These are phyloP conservation scores for Myotis pilosus DNA, from an alignment of 2,797 vertebrate species.

Conservation along the genomic window DNA sequence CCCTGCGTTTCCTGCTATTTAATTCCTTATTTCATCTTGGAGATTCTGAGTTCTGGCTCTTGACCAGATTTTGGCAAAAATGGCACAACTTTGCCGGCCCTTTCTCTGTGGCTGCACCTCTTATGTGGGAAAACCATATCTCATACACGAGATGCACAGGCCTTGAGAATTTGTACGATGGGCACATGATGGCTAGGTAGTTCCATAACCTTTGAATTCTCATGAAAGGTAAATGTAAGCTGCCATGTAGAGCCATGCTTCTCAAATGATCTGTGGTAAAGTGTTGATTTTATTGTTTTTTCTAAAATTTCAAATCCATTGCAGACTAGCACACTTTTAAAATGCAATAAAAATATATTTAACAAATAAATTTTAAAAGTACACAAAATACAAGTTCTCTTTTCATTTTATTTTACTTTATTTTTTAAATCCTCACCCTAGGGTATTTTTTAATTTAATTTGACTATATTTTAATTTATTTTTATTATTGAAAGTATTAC, in stretches of 20 bases:
- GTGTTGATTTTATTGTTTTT: neutral
- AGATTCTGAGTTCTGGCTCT: neutral
- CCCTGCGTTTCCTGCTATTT: neutral
- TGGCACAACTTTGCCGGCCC: neutral
- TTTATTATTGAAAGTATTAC: too few relatives aligned
- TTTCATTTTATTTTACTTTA: too few relatives aligned
- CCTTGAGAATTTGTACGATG: neutral
- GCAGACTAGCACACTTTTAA: neutral
- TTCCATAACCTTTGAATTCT: neutral
- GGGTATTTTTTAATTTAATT: too few relatives aligned
- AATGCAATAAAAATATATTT: neutral
- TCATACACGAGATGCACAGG: neutral
- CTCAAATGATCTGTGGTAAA: neutral
- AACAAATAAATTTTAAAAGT: neutral
- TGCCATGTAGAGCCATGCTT: neutral
- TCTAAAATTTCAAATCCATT: neutral
- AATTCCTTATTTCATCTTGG: neutral
- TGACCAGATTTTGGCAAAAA: neutral
- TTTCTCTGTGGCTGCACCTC: neutral
- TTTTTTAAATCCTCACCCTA: too few relatives aligned
- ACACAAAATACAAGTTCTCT: neutral
- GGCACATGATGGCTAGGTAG: too few relatives aligned
- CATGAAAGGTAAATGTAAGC: neutral
- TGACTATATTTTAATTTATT: too few relatives aligned
- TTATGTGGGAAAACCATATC: neutral